A percentile compares a stretch with the other conserved stretches of the same genome.
Conservation (phyloP, 2,113 vertebrate genomes). For the Gavialis gangeticus region DNA sequence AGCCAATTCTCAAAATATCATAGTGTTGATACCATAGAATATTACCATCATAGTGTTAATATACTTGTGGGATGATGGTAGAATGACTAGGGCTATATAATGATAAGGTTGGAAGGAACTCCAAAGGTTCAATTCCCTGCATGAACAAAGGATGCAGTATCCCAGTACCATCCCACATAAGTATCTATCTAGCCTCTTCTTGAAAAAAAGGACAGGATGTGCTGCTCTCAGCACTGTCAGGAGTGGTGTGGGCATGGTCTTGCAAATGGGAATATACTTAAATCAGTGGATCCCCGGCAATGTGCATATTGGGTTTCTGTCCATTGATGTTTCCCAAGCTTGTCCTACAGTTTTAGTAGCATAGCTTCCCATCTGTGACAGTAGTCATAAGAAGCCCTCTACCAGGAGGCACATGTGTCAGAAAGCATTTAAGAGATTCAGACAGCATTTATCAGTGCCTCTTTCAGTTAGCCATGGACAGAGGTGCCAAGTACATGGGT, state of each 20-base stretch:
- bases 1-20: not conserved
- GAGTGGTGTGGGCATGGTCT: not conserved
- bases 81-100: no score
- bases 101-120: no score
- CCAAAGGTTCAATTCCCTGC: no score
- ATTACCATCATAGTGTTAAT: no score
- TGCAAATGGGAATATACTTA: fast-evolving
- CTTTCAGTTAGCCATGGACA: not conserved
- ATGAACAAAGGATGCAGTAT: no score
- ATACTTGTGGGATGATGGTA: no score
- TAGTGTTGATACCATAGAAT: not conserved
- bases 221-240: not conserved
- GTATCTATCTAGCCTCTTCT: no score
- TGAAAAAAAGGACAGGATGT: no score
- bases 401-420: not conserved
- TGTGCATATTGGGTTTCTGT: not conserved
- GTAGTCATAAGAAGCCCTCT: not conserved
- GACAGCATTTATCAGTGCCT: not conserved
- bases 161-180: no score
- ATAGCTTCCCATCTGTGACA: not conserved
- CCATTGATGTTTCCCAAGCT: not conserved
- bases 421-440: not conserved
- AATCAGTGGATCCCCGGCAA: not conserved
- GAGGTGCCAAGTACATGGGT: no score
- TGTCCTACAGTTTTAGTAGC: not conserved